A percentile compares a stretch with the other conserved stretches of the same genome.
phyloP scores from a whole-genome alignment of 2,797 vertebrate genomes.

The Carapus acus region DNA sequence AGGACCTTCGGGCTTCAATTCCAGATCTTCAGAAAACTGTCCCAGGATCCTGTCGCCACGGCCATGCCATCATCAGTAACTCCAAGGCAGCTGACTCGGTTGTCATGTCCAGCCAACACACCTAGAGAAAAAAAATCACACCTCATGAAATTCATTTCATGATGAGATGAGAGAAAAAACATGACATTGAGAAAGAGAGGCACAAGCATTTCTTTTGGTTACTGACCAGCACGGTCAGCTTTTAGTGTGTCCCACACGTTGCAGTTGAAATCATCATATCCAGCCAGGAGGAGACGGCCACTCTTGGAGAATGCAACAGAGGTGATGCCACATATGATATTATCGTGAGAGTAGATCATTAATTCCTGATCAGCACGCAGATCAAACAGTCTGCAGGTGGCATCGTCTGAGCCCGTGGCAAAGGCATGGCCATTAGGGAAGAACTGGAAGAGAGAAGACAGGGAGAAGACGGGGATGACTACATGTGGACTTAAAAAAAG shows the following conservation, averaged over 20 bases:
- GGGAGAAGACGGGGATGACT: background rate
- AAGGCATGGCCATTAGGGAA: slow-evolving; percentile 99
- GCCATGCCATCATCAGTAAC: slow-evolving; percentile 99
- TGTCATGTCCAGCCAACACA: slow-evolving; percentile 97
- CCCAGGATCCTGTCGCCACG: slow-evolving; percentile 98
- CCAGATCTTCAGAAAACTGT: slow-evolving; percentile 99
- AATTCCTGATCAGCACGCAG: slow-evolving; percentile 98
- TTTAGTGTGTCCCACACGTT: slow-evolving; percentile 99
- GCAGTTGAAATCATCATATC: slow-evolving; percentile 99
- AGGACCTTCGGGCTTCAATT: slow-evolving; percentile 88
- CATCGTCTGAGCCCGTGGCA: slow-evolving; percentile 97
- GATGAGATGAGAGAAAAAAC: too few relatives aligned
- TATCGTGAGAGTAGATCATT: slow-evolving; percentile 98
- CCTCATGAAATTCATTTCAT: too few relatives aligned
- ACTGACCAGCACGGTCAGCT: slow-evolving; percentile 90
- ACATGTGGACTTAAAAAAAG: background rate
- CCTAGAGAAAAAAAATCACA: slow-evolving; percentile 69
- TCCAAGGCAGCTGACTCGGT: slow-evolving; percentile 98
- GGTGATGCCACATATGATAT: slow-evolving; percentile 99
- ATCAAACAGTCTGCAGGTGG: slow-evolving; percentile 98
- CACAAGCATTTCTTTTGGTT: background rate
- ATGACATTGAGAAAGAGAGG: too few relatives aligned
- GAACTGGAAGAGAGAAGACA: slow-evolving; percentile 73
- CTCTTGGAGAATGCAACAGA: slow-evolving; percentile 99
- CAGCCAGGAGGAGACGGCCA: slow-evolving; percentile 93